Percentiles rank a stretch among this genome's conserved stretches.
phyloP scores from a whole-genome alignment of 2,888 invertebrate genomes.

The Neoscelio sp. region DNA sequence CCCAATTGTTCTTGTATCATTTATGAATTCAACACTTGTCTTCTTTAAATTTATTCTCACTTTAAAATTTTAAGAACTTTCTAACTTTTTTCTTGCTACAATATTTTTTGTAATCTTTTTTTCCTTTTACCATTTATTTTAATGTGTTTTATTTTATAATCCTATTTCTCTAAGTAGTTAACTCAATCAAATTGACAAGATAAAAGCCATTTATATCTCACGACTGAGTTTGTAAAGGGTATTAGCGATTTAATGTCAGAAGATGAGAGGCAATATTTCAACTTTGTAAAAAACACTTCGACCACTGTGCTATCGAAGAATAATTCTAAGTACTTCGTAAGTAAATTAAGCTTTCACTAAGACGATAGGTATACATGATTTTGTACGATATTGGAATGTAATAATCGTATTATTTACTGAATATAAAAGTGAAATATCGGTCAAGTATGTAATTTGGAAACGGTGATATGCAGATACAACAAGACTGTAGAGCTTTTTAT shows the following conservation, averaged over 20 bases:
- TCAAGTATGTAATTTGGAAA: too few relatives aligned
- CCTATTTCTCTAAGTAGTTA: neutral
- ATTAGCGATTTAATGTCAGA: conserved; percentile 4
- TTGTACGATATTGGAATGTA: neutral
- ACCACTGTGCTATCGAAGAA: neutral
- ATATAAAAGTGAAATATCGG: too few relatives aligned
- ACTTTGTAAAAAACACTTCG: neutral
- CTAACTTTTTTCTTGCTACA: conserved; percentile 23
- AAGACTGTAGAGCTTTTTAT: too few relatives aligned
- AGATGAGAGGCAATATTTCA: conserved; percentile 3
- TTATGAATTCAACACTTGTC: neutral
- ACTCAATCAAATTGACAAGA: neutral
- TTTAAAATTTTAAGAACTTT: conserved; percentile 1
- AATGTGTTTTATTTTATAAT: neutral
- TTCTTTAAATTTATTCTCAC: neutral
- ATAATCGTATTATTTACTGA: conserved; percentile 10
- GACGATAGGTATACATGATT: conserved; percentile 1
- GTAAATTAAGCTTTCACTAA: conserved; percentile 26
- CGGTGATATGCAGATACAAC: too few relatives aligned
- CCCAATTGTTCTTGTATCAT: conserved; percentile 1
- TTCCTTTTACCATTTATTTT: neutral
- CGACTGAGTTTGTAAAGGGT: neutral
- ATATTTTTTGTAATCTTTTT: neutral
- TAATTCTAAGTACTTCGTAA: conserved; percentile 1
- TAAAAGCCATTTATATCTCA: neutral